Percentiles rank a stretch among this genome's conserved stretches.
Evolutionary conservation across 2,797 vertebrate species (phyloP).

Genomic region (Alosa sapidissima): DNA sequence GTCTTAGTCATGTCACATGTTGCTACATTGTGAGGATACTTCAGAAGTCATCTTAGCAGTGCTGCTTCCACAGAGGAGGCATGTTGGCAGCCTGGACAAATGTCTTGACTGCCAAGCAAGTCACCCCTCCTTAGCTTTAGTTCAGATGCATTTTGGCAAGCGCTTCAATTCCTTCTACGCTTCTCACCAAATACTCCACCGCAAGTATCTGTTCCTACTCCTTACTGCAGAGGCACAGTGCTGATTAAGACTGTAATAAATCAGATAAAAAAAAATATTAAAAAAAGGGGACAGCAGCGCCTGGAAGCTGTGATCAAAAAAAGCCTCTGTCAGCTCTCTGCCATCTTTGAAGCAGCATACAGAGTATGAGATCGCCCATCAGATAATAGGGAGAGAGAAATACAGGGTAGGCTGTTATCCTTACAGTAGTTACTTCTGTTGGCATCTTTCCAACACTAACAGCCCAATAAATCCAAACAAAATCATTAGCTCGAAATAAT

Average conservation of each 20-base stretch:
- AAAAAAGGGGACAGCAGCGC: background rate
- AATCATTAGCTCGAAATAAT: background rate
- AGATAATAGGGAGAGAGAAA: background rate
- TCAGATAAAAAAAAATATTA: background rate
- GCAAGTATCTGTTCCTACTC: background rate
- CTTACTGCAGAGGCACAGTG: background rate
- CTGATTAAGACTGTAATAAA: background rate
- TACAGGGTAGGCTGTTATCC: background rate
- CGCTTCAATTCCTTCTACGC: background rate
- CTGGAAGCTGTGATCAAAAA: background rate
- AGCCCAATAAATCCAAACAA: background rate
- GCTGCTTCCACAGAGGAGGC: background rate
- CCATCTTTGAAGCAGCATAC: background rate
- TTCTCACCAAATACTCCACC: conserved; percentile 1
- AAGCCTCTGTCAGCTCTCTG: conserved; percentile 13
- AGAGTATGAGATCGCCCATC: background rate
- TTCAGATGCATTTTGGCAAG: background rate
- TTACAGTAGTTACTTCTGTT: background rate
- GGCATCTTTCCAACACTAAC: background rate
- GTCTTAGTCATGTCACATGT: background rate
- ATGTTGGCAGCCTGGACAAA: background rate
- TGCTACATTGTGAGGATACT: conserved; percentile 22
- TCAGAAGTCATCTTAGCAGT: background rate
- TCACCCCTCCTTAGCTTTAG: no score
- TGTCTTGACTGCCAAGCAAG: background rate